Percentiles rank a stretch among this genome's conserved stretches.
phyloP scores from a whole-genome alignment of 2,888 invertebrate species.

The Himalopsyche anomala region DNA sequence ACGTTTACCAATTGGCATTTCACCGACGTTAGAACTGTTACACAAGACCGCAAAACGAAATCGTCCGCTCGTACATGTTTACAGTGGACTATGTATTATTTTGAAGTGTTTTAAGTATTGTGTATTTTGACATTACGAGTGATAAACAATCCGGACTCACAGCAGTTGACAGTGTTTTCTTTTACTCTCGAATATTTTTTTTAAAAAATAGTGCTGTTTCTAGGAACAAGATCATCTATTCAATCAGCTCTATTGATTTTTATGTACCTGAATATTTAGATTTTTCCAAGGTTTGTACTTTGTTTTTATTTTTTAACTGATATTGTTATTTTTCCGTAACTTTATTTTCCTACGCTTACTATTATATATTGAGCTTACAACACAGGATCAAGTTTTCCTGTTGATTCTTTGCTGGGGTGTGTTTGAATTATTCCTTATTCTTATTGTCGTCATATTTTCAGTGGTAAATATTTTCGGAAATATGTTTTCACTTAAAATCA shows the following conservation, averaged over 20 bases:
- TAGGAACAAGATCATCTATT: neutral
- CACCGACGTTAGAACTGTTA: constrained; percentile 35
- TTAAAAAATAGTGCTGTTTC: neutral
- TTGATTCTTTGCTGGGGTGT: too few relatives aligned
- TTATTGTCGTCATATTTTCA: too few relatives aligned
- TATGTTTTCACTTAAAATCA: too few relatives aligned
- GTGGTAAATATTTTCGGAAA: too few relatives aligned
- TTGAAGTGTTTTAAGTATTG: constrained; percentile 23
- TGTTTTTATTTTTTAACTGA: too few relatives aligned
- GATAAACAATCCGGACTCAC: neutral
- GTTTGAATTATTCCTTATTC: too few relatives aligned
- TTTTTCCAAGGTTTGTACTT: neutral
- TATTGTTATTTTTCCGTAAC: too few relatives aligned
- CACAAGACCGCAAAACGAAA: constrained; percentile 37
- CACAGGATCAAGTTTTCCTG: too few relatives aligned
- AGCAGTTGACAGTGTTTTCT: neutral
- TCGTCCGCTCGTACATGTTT: constrained; percentile 31
- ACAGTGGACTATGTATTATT: constrained; percentile 37
- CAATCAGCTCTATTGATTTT: neutral
- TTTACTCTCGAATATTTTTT: too few relatives aligned
- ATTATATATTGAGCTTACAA: too few relatives aligned
- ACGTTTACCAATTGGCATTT: constrained; percentile 11
- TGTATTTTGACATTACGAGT: constrained; percentile 15
- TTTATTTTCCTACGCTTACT: too few relatives aligned
- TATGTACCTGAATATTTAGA: neutral